Conservation (phyloP, 2,888 invertebrate species). For the Zygaena filipendulae region DNA sequence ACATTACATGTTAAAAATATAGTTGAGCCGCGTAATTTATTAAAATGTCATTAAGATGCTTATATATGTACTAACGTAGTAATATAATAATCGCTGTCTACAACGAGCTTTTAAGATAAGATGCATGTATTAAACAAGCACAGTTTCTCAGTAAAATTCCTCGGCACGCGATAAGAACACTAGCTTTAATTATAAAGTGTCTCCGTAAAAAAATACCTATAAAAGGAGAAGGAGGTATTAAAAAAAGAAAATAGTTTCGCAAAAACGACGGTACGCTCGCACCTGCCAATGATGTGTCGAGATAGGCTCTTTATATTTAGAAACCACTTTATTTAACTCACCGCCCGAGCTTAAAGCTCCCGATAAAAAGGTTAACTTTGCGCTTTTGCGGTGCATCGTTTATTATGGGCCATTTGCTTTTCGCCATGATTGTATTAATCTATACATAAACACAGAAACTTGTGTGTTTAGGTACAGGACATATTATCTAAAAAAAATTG, state of each 20-base stretch:
- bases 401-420: constrained; percentile 60
- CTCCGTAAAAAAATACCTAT: constrained; percentile 32
- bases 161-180: constrained; percentile 37
- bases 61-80: too few relatives aligned
- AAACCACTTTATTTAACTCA: constrained; percentile 65
- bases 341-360: constrained; percentile 53
- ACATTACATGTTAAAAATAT: too few relatives aligned
- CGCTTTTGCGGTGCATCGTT: constrained; percentile 48
- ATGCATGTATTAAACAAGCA: background rate
- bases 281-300: constrained; percentile 63
- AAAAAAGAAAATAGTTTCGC: constrained; percentile 34
- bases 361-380: constrained; percentile 58
- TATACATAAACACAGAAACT: too few relatives aligned
- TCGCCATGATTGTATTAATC: constrained; percentile 60
- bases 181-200: constrained; percentile 61
- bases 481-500: too few relatives aligned
- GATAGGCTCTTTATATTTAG: constrained; percentile 66
- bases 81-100: too few relatives aligned
- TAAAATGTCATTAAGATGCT: too few relatives aligned
- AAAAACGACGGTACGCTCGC: constrained; percentile 50
- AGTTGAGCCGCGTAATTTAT: too few relatives aligned
- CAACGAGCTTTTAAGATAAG: too few relatives aligned
- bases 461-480: too few relatives aligned
- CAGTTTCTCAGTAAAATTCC: constrained; percentile 23
- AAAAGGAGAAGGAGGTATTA: constrained; percentile 22